A percentile compares a stretch with the other conserved stretches of the same genome.
Evolutionary conservation across 2,113 vertebrate species (phyloP).

Genomic region (Perognathus longimembris): DNA sequence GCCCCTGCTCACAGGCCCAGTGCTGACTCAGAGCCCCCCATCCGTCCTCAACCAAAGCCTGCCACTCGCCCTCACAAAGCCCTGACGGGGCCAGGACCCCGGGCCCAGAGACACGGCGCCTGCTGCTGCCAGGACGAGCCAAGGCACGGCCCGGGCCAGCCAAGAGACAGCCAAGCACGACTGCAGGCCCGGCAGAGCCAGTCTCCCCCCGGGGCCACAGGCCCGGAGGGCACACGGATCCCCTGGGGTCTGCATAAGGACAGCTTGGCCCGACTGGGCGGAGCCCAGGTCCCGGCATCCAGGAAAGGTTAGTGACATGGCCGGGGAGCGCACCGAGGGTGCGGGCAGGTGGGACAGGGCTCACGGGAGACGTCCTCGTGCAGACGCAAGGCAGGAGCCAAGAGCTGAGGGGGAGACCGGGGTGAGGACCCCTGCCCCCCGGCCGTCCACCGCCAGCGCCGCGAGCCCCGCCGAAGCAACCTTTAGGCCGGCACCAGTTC

Average conservation of each 20-base stretch:
- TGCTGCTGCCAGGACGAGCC: background rate
- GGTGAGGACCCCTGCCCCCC: background rate
- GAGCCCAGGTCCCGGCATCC: background rate
- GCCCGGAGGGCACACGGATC: background rate
- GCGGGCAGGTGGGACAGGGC: background rate
- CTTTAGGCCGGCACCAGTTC: rapidly evolving
- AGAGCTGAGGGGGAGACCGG: background rate
- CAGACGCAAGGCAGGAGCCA: background rate
- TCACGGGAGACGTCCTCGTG: background rate
- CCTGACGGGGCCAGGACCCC: background rate
- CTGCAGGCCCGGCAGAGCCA: background rate
- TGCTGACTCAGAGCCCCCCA: background rate
- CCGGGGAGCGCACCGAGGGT: background rate
- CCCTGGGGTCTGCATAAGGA: background rate
- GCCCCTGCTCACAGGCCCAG: background rate
- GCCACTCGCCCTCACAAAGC: background rate
- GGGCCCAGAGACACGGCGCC: rapidly evolving
- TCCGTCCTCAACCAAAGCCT: background rate
- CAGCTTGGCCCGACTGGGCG: background rate
- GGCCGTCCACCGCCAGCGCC: background rate
- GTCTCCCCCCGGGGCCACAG: background rate
- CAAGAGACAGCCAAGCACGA: rapidly evolving
- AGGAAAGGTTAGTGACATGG: background rate
- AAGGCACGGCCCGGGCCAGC: background rate
- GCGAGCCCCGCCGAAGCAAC: background rate